Percentiles rank a stretch among this genome's conserved stretches.
Evolutionary conservation across 2,888 invertebrate genomes (phyloP).

Genomic region (Mycalesis mineus): DNA sequence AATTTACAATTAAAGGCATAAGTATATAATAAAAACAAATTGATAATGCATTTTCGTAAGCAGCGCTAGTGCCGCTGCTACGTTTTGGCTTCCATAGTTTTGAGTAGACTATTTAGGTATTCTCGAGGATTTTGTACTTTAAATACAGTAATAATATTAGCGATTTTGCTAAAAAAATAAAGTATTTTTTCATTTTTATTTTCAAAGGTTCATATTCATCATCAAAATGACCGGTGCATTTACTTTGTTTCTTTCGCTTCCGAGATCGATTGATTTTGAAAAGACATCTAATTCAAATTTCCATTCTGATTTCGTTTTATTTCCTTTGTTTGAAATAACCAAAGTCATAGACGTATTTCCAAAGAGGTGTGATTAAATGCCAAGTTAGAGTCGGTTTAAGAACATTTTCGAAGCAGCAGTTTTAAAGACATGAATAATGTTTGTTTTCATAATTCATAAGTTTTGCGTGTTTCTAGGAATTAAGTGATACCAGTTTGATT

Average conservation of each 20-base stretch:
- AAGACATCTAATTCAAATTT: constrained; percentile 19
- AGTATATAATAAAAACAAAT: constrained; percentile 32
- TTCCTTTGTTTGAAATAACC: constrained; percentile 33
- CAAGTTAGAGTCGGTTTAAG: constrained; percentile 38
- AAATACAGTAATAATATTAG: constrained; percentile 39
- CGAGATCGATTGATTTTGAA: constrained; percentile 2
- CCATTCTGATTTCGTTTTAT: constrained; percentile 5
- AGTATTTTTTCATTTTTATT: constrained; percentile 15
- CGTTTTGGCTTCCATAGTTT: constrained; percentile 74
- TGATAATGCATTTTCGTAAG: constrained; percentile 49
- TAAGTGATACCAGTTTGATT: constrained; percentile 30
- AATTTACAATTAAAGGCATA: constrained; percentile 41
- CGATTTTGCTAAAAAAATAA: constrained; percentile 14
- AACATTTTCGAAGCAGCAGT: constrained; percentile 62
- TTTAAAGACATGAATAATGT: constrained; percentile 68
- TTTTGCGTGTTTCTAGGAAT: constrained; percentile 53
- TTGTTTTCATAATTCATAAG: constrained; percentile 52
- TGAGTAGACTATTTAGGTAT: constrained; percentile 48
- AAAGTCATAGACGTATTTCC: constrained; percentile 43
- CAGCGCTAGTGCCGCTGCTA: constrained; percentile 53
- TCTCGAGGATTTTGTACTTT: constrained; percentile 60
- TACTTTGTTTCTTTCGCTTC: constrained; percentile 1
- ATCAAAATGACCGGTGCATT: constrained; percentile 1
- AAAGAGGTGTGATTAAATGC: constrained; percentile 34
- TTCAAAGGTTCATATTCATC: constrained; percentile 8